Evolutionary conservation across 2,797 vertebrate species (phyloP), one percentile per base, ranked within the genome.

Genomic region (Sarcophilus harrisii): DNA sequence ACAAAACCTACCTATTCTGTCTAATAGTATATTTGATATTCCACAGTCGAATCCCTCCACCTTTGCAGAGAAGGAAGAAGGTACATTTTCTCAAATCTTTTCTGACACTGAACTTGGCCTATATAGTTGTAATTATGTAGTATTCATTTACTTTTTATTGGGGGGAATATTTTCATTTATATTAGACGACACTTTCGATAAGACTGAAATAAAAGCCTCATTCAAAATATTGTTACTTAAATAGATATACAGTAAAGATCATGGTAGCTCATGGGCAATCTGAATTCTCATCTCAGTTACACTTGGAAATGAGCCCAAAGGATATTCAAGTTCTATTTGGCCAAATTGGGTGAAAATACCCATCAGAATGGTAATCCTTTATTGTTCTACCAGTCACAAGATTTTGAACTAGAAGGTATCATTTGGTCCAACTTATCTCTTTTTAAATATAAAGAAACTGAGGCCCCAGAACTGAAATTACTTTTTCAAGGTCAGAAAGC

Each of bases 301-400:
- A 38, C n/a, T 81, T 81, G 18, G n/a, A 81, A 81, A 81, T 45
- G n/a, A 10, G n/a, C 18, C 62, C 32, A 66, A n/a, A 66, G 9
- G 12, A n/a, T 66, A n/a, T 14, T n/a, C 4, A 45, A 81, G 21
- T 81, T 38, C n/a, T 24, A 81, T 87, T 30, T 30, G 29, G 55
- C 95, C 91, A 8, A 90, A 91, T 45, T 21, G 24, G 45, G 92
- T 92, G 58, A 90, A 73, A 38, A 57, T 27, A 66, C 29, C 5
- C 21, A 5, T 94, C 14, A 0, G 21, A 1, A 0, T 57, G 38
- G 24, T 59, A 58, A 32, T 58, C 58, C 58, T 57, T 93, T 91
- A 66, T 66, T 57, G 57, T 38, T 93, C 94, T 96, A 38, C 52
- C 95, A 93, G n/a, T 81, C n/a, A 45, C 18, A 45, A 21, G 66